Percentiles rank a stretch among this genome's conserved stretches.
Evolutionary conservation across 1,140 invertebrate species (phyloP).

Genomic region (Dolichoris vasculosae): DNA sequence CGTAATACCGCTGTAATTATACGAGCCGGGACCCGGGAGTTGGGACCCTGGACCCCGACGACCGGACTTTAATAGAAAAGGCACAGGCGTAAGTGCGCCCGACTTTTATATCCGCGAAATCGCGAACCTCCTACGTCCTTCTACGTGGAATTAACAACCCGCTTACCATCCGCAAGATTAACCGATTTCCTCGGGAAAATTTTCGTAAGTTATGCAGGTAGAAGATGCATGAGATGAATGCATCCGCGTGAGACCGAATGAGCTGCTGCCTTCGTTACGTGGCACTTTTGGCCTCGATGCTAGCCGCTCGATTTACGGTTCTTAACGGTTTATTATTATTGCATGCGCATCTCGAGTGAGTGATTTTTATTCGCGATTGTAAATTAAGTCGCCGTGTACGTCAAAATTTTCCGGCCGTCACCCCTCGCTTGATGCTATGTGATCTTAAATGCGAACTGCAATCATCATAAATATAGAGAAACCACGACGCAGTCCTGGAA

Average conservation of each 20-base stretch:
- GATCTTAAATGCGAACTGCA: background rate
- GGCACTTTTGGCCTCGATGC: constrained; percentile 25
- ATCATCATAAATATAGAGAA: constrained; percentile 37
- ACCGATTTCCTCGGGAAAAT: background rate
- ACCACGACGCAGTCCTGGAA: background rate
- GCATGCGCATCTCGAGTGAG: background rate
- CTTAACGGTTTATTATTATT: constrained; percentile 33
- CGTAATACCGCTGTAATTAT: constrained; percentile 47
- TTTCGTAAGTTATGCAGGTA: constrained; percentile 1
- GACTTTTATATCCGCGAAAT: constrained; percentile 41
- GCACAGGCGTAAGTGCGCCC: background rate
- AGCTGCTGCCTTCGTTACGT: constrained; percentile 29
- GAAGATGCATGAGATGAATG: background rate
- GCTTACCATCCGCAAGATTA: background rate
- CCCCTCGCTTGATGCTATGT: background rate
- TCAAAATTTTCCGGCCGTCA: background rate
- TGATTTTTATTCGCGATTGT: constrained; percentile 46
- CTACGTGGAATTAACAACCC: background rate
- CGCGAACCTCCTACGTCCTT: background rate
- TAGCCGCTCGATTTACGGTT: constrained; percentile 30
- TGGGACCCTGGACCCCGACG: background rate
- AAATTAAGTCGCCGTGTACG: constrained; percentile 31
- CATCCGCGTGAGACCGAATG: constrained; percentile 31
- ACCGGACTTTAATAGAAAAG: constrained; percentile 43
- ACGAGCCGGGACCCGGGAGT: background rate